A percentile compares a stretch with the other conserved stretches of the same genome.
Evolutionary conservation across 2,113 vertebrate species (phyloP).

Genomic region (Nannospalax galili): DNA sequence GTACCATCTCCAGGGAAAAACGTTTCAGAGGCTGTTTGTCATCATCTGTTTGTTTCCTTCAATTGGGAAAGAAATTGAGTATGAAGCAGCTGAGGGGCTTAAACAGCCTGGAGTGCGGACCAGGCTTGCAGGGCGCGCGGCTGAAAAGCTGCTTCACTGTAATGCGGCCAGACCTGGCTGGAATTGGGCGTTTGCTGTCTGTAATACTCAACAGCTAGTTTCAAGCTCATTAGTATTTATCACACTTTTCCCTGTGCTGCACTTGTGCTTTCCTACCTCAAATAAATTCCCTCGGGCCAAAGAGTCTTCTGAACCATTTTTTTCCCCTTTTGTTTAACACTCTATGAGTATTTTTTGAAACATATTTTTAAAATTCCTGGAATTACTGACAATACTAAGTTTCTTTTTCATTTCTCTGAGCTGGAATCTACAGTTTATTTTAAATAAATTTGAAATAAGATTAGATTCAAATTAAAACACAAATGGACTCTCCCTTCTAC

Average conservation of each 20-base stretch:
- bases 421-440: background rate
- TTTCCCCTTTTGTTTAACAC: constrained; percentile 6
- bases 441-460: constrained; percentile 15
- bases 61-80: background rate
- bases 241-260: background rate
- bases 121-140: background rate
- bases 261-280: background rate
- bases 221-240: background rate
- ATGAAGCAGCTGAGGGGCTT: background rate
- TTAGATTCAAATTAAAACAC: background rate
- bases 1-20: background rate
- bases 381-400: background rate
- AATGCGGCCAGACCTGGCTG: background rate
- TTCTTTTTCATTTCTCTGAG: background rate
- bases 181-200: background rate
- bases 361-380: background rate
- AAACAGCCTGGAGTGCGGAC: background rate
- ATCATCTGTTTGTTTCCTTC: background rate
- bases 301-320: background rate
- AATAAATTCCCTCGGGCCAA: background rate
- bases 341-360: background rate
- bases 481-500: background rate
- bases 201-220: background rate
- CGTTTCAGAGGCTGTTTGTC: background rate
- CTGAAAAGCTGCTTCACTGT: background rate